Percentiles rank a stretch among this genome's conserved stretches.
phyloP scores from a whole-genome alignment of 1,140 invertebrate species.

The Campoletis sonorensis region DNA sequence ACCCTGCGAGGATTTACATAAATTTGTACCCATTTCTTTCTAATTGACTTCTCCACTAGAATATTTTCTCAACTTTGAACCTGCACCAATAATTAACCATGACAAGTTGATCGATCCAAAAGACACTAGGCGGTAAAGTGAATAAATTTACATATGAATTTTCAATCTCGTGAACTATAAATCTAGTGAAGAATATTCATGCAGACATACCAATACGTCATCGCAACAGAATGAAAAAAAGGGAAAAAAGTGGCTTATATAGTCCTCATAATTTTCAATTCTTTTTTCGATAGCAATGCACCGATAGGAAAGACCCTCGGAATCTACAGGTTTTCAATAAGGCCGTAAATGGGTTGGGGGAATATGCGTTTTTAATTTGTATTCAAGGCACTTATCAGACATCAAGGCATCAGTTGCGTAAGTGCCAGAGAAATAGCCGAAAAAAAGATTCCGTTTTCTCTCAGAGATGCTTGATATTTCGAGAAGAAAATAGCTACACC shows the following conservation, averaged over 20 bases:
- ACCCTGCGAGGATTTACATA: background rate
- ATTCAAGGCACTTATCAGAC: too few relatives aligned
- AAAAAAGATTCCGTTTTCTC: too few relatives aligned
- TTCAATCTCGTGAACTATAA: background rate
- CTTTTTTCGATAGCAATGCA: too few relatives aligned
- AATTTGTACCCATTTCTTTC: background rate
- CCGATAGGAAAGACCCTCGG: too few relatives aligned
- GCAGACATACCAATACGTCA: background rate
- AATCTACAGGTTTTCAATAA: too few relatives aligned
- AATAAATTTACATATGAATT: background rate
- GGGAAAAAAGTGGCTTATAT: background rate
- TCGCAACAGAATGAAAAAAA: background rate
- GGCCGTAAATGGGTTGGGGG: too few relatives aligned
- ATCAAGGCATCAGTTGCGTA: too few relatives aligned
- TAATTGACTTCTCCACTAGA: background rate
- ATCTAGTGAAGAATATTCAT: background rate
- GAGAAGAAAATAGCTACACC: too few relatives aligned
- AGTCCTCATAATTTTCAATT: too few relatives aligned
- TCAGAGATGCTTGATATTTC: too few relatives aligned
- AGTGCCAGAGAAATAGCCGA: too few relatives aligned
- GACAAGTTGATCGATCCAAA: background rate
- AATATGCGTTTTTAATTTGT: too few relatives aligned
- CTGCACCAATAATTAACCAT: background rate
- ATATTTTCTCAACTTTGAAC: background rate
- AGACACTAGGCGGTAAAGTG: background rate